Conservation (phyloP, 1,140 invertebrate species). For the Aricia agestis region DNA sequence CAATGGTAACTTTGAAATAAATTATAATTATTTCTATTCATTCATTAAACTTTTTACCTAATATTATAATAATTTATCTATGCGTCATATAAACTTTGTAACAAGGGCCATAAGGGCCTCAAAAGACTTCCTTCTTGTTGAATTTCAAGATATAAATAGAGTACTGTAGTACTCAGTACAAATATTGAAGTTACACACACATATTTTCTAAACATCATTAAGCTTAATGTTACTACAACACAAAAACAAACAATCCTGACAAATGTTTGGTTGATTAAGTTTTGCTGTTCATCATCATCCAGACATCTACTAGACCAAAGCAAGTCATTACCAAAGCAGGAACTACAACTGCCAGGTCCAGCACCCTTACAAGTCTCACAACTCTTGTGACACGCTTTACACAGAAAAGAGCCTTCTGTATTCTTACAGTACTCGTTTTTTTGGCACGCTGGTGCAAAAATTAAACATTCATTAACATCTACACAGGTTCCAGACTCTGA, state of each 20-base stretch:
- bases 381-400: conserved; percentile 85
- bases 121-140: conserved; percentile 36
- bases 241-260: conserved; percentile 41
- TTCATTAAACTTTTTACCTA: background rate
- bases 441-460: conserved; percentile 79
- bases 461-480: conserved; percentile 94
- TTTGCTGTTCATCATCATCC: conserved; percentile 26
- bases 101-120: conserved; percentile 34
- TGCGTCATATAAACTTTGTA: conserved; percentile 25
- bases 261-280: conserved; percentile 16
- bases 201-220: conserved; percentile 44
- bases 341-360: conserved; percentile 79
- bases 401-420: conserved; percentile 91
- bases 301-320: conserved; percentile 54
- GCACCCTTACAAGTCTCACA: conserved; percentile 91
- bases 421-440: conserved; percentile 94
- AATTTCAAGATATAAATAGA: conserved; percentile 50
- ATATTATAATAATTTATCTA: background rate
- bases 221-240: conserved; percentile 40
- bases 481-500: conserved; percentile 86
- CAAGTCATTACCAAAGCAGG: conserved; percentile 40
- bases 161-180: conserved; percentile 39
- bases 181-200: conserved; percentile 41
- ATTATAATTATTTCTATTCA: background rate
- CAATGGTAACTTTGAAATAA: background rate